phyloP scores from a whole-genome alignment of 2,113 vertebrate species.

The Saguinus imperator region DNA sequence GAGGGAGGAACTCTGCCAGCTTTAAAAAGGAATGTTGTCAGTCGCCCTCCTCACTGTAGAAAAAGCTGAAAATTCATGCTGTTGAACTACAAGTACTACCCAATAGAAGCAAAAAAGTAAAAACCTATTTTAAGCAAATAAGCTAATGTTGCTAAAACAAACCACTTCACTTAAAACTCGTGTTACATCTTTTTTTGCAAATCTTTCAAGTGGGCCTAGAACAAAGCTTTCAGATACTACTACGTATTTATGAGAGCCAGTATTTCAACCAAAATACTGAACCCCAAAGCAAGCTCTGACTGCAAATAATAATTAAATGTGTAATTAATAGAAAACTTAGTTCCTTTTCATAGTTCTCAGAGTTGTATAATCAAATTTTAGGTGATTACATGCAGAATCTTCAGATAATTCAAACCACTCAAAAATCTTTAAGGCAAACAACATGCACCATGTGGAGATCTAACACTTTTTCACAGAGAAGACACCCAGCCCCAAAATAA shows the following conservation, averaged over 20 bases:
- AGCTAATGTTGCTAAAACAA: slow-evolving; percentile 12
- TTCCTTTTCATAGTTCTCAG: not conserved
- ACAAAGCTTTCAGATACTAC: not conserved
- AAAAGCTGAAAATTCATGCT: not conserved
- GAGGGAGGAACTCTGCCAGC: not conserved
- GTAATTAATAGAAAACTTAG: slow-evolving; percentile 19
- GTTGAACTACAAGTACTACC: not conserved
- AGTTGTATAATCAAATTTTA: slow-evolving; percentile 23
- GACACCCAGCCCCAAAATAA: not conserved
- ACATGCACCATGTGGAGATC: not conserved
- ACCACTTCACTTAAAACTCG: slow-evolving; percentile 5
- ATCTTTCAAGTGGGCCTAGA: not conserved
- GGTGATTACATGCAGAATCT: not conserved
- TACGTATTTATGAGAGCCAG: not conserved
- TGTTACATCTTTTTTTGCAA: not conserved
- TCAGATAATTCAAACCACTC: slow-evolving; percentile 9
- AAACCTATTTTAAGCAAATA: not conserved
- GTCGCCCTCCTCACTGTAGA: not conserved
- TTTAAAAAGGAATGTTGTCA: slow-evolving; percentile 47
- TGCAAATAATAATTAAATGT: not conserved
- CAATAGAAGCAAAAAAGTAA: not conserved
- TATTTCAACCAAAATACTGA: not conserved
- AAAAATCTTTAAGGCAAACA: slow-evolving; percentile 4
- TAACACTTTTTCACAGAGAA: not conserved
- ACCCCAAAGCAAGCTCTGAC: not conserved